Evolutionary conservation across 1,140 invertebrate species (phyloP).

Genomic region (Argopecten irradians): DNA sequence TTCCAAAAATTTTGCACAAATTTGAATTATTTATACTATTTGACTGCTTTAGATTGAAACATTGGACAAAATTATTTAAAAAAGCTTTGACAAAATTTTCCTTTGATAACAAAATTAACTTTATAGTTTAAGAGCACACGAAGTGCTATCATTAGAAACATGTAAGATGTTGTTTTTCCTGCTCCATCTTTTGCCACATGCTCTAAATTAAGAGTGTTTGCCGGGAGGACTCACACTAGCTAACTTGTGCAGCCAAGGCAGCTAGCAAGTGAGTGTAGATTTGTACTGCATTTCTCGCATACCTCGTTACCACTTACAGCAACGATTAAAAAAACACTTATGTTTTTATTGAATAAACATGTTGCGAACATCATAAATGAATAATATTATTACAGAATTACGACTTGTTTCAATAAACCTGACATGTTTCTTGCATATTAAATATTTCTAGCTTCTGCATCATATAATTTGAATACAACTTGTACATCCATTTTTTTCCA

Average conservation of each 20-base stretch:
- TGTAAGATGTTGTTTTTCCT: not conserved
- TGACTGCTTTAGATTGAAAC: too few relatives aligned
- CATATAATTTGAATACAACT: not conserved
- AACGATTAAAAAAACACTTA: not conserved
- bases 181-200: not conserved
- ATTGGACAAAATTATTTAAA: too few relatives aligned
- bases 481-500: too few relatives aligned
- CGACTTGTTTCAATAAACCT: not conserved
- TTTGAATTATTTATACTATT: too few relatives aligned
- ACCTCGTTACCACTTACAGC: not conserved
- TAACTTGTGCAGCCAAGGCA: not conserved
- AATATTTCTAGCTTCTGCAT: too few relatives aligned
- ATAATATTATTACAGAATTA: not conserved
- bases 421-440: not conserved
- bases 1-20: too few relatives aligned
- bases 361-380: not conserved
- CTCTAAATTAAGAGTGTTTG: not conserved
- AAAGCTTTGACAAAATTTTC: too few relatives aligned
- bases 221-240: not conserved
- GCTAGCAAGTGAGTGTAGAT: not conserved
- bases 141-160: not conserved
- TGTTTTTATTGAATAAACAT: slow-evolving; percentile 9
- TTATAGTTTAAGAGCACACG: not conserved
- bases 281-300: not conserved
- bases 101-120: too few relatives aligned